Conservation (phyloP, 2,113 vertebrate genomes). For the Vulpes ferrilata region DNA sequence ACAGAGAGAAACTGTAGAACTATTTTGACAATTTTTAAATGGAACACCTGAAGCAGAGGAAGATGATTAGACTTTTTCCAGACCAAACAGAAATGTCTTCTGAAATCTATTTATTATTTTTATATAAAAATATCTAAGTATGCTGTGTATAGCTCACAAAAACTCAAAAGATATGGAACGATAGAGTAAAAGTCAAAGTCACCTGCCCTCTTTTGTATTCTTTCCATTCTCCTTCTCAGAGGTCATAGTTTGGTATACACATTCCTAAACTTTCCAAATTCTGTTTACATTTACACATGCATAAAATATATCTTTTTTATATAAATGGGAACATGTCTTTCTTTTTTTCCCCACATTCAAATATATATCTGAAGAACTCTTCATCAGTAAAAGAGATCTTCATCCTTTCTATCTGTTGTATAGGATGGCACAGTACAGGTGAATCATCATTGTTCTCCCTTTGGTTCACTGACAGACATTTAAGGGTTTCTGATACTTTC, state of each 20-base stretch:
- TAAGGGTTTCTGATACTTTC: not conserved
- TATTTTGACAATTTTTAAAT: not conserved
- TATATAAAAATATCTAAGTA: not conserved
- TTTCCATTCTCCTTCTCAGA: not conserved
- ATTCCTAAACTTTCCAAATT: not conserved
- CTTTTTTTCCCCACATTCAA: not conserved
- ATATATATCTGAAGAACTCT: not conserved
- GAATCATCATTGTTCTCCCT: not conserved
- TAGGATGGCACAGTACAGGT: not conserved
- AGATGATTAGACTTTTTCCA: not conserved
- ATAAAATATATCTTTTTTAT: not conserved
- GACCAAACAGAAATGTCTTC: not conserved
- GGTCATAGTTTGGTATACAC: not conserved
- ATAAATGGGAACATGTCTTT: not conserved
- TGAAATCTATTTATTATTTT: not conserved
- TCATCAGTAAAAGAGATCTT: not conserved
- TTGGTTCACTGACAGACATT: not conserved
- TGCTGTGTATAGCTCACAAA: not conserved
- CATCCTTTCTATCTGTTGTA: not conserved
- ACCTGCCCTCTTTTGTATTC: fast-evolving
- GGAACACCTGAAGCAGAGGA: not conserved
- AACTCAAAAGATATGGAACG: not conserved
- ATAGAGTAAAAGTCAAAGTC: not conserved
- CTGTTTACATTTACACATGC: not conserved
- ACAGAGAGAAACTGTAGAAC: not conserved